Conservation (phyloP, 2,888 invertebrate species). For the Ectobius pallidus region DNA sequence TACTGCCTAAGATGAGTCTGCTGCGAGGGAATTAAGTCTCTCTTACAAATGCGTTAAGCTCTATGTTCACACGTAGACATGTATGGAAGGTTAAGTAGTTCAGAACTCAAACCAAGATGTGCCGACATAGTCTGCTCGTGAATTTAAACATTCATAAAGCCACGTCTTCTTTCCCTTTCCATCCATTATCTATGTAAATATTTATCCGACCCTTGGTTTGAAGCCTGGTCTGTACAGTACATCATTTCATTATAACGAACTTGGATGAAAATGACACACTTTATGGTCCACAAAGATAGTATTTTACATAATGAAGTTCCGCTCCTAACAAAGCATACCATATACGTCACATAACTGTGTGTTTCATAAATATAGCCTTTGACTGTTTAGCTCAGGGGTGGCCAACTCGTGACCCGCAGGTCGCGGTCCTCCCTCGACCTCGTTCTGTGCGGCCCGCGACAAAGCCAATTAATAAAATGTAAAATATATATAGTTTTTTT, state of each 20-base stretch:
- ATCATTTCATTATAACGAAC: background rate
- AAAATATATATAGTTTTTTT: no score
- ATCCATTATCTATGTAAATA: background rate
- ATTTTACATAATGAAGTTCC: no score
- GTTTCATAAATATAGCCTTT: no score
- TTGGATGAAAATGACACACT: background rate
- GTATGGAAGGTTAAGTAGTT: background rate
- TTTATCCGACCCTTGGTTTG: no score
- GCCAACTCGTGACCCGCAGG: no score
- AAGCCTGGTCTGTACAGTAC: background rate
- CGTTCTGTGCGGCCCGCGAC: no score
- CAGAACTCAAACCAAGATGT: background rate
- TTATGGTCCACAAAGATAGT: background rate
- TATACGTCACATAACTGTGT: no score
- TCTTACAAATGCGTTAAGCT: background rate
- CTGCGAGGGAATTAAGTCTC: background rate
- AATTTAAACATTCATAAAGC: background rate
- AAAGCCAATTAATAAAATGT: no score
- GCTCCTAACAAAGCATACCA: no score
- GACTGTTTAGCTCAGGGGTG: no score
- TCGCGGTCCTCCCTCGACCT: no score
- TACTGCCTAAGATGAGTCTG: conserved; percentile 5
- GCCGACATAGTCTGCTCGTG: background rate
- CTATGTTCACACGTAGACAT: background rate
- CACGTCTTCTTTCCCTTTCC: background rate